Conservation (phyloP, 2,888 invertebrate genomes). For the Eupithecia dodoneata region DNA sequence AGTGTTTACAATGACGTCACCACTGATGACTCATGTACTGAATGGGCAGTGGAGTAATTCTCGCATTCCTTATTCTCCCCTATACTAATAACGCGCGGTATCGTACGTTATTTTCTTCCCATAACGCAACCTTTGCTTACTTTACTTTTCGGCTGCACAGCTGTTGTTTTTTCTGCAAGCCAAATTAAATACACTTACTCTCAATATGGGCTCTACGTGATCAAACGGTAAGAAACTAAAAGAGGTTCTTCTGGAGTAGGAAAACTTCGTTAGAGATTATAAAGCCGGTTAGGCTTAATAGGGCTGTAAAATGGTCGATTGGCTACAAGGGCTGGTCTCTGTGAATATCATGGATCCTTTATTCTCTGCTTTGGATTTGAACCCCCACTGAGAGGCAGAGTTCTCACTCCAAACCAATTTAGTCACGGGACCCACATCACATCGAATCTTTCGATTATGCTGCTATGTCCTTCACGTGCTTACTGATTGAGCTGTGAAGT, state of each 20-base stretch:
- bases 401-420: neutral
- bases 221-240: neutral
- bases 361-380: neutral
- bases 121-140: neutral
- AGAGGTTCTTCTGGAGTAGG: neutral
- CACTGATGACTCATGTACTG: conserved; percentile 57
- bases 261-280: neutral
- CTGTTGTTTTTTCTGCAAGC: neutral
- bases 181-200: neutral
- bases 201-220: neutral
- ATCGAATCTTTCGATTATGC: neutral
- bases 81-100: neutral
- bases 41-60: neutral
- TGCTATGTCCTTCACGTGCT: neutral
- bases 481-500: no score
- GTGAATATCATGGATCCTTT: neutral
- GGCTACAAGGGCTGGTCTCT: neutral
- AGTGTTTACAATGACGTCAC: conserved; percentile 64
- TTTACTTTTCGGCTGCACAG: neutral
- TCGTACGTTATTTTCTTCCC: neutral
- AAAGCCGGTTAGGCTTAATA: neutral
- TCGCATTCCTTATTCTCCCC: neutral
- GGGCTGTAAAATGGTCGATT: no score
- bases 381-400: neutral
- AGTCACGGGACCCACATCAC: neutral